A percentile compares a stretch with the other conserved stretches of the same genome.
Evolutionary conservation across 2,113 vertebrate genomes (phyloP).

Genomic region (Hypomesus transpacificus): DNA sequence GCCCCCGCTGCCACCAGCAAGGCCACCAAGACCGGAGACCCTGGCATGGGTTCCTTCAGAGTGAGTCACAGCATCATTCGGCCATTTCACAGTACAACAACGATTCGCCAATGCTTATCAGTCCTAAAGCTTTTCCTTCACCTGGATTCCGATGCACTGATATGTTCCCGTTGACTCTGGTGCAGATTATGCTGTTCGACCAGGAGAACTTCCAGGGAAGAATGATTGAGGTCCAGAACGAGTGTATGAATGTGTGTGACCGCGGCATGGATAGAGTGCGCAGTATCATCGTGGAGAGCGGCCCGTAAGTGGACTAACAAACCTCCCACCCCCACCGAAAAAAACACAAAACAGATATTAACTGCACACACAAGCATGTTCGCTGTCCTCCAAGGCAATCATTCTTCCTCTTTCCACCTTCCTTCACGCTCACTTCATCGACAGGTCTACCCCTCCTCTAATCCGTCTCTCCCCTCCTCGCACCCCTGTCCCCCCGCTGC

Average conservation of each 20-base stretch:
- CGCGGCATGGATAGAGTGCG: constrained; percentile 84
- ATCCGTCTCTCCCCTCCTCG: constrained; percentile 29
- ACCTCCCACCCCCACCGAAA: not conserved
- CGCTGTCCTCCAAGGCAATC: not conserved
- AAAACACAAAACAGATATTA: not conserved
- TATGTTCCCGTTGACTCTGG: not conserved
- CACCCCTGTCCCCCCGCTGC: constrained; percentile 22
- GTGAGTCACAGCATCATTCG: constrained; percentile 68
- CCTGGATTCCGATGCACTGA: not conserved
- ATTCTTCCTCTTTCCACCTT: not conserved
- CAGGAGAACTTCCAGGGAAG: constrained; percentile 96
- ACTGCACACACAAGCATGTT: constrained; percentile 10
- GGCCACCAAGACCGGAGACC: constrained; percentile 77
- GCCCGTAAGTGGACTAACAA: constrained; percentile 82
- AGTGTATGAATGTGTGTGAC: constrained; percentile 88
- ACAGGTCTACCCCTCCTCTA: constrained; percentile 21
- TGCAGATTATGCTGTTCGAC: constrained; percentile 85
- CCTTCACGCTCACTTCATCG: not conserved
- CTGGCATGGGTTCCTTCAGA: constrained; percentile 77
- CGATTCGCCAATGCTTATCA: not conserved
- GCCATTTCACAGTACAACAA: not conserved
- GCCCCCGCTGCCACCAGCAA: constrained; percentile 69
- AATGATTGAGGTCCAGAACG: constrained; percentile 82
- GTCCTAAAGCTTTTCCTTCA: not conserved
- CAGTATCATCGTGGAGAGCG: constrained; percentile 86